Evolutionary conservation across 2,113 vertebrate genomes (phyloP).

Genomic region (Ceyx melanurus): DNA sequence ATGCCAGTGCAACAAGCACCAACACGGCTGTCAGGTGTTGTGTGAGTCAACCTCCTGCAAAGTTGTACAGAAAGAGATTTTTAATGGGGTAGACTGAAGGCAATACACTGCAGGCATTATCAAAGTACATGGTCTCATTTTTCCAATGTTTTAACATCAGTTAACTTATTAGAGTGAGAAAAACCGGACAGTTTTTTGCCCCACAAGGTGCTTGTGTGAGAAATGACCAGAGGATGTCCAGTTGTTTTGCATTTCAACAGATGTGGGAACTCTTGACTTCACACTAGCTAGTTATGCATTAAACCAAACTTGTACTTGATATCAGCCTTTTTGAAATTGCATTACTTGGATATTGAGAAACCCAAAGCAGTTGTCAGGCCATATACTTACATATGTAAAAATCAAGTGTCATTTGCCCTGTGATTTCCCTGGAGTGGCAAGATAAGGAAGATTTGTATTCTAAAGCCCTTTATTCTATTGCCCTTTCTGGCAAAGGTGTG

Average conservation of each 20-base stretch:
- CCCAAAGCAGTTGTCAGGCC: background rate
- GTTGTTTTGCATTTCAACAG: background rate
- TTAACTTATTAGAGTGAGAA: background rate
- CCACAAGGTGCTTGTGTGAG: background rate
- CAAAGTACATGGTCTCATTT: background rate
- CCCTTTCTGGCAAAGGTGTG: background rate
- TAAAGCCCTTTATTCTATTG: background rate
- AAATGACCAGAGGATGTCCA: background rate
- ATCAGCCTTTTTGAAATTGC: background rate
- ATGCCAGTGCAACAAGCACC: background rate
- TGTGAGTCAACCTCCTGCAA: background rate
- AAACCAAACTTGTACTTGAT: background rate
- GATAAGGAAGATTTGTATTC: background rate
- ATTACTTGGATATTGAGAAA: background rate
- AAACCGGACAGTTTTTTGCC: background rate
- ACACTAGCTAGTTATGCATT: background rate
- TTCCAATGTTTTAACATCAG: background rate
- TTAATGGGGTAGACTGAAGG: background rate
- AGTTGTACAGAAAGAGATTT: background rate
- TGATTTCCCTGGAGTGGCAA: background rate
- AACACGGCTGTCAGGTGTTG: background rate
- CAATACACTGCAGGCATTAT: background rate
- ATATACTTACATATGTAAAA: background rate
- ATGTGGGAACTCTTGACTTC: background rate
- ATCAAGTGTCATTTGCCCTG: background rate